Evolutionary conservation across 2,113 vertebrate genomes (phyloP).

Genomic region (Chionis minor): DNA sequence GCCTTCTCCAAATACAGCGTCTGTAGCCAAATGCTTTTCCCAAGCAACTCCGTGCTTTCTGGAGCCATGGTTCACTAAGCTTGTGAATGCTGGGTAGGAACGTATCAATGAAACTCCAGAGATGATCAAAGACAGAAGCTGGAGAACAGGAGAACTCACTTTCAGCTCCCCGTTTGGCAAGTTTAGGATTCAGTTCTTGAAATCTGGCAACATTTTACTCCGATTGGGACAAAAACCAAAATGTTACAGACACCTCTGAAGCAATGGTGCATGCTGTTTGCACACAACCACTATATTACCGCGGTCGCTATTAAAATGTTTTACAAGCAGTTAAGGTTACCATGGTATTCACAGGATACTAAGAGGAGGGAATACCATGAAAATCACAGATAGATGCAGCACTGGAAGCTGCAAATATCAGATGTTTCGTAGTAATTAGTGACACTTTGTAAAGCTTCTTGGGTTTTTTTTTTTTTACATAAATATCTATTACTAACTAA

Average conservation of each 20-base stretch:
- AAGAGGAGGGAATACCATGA: neutral
- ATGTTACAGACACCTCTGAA: neutral
- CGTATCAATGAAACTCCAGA: slow-evolving; percentile 31
- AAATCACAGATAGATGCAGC: neutral
- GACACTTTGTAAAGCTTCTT: neutral
- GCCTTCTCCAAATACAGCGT: neutral
- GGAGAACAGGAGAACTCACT: neutral
- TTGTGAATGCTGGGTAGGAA: neutral
- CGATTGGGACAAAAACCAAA: neutral
- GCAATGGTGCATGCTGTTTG: slow-evolving; percentile 24
- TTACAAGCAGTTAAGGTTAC: slow-evolving; percentile 36
- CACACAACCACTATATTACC: slow-evolving; percentile 40
- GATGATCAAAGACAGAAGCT: neutral
- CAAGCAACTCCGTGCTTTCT: neutral
- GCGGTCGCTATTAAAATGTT: slow-evolving; percentile 55
- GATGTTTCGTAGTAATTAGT: neutral
- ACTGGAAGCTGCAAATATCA: neutral
- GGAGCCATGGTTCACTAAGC: slow-evolving; percentile 31
- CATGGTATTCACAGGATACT: slow-evolving; percentile 1
- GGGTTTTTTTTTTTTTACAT: neutral
- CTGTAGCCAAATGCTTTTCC: slow-evolving; percentile 26
- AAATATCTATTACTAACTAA: neutral
- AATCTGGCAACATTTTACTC: slow-evolving; percentile 15
- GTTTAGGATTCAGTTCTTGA: neutral
- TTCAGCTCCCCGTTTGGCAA: neutral